phyloP scores from a whole-genome alignment of 2,888 invertebrate species.

The Euphydryas editha region DNA sequence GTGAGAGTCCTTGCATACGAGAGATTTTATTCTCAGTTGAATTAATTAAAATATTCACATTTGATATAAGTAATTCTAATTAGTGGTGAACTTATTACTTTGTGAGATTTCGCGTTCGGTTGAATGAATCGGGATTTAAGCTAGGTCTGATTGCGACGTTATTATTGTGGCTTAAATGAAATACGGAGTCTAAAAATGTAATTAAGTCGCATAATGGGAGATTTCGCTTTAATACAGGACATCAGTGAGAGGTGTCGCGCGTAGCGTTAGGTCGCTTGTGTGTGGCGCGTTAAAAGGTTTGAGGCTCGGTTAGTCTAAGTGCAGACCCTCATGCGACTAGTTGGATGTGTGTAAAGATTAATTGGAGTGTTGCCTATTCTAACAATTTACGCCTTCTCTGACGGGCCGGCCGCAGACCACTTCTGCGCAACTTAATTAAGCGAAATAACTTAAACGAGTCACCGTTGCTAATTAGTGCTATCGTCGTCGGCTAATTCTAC shows the following conservation, averaged over 20 bases:
- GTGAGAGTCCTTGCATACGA: conserved; percentile 73
- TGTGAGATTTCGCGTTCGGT: conserved; percentile 42
- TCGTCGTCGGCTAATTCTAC: conserved; percentile 80
- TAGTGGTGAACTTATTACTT: conserved; percentile 47
- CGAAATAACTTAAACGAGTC: conserved; percentile 82
- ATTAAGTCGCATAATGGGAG: conserved; percentile 39
- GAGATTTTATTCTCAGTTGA: conserved; percentile 72
- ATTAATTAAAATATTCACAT: conserved; percentile 54
- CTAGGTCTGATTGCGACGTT: conserved; percentile 29
- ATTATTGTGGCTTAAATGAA: conserved; percentile 35
- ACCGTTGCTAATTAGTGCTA: conserved; percentile 82
- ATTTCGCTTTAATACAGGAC: conserved; percentile 41
- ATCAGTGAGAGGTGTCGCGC: conserved; percentile 40
- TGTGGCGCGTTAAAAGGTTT: conserved; percentile 64
- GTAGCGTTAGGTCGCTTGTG: conserved; percentile 51
- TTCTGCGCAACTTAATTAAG: conserved; percentile 82
- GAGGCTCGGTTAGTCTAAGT: conserved; percentile 69
- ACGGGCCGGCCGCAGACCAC: conserved; percentile 81
- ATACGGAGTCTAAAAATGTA: conserved; percentile 35
- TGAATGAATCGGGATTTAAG: conserved; percentile 44
- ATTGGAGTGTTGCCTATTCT: conserved; percentile 81
- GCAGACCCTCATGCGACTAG: conserved; percentile 75
- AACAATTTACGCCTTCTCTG: conserved; percentile 79
- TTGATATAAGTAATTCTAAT: conserved; percentile 48
- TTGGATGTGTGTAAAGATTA: conserved; percentile 83